phyloP scores from a whole-genome alignment of 2,797 vertebrate species.

The Poecilia picta region DNA sequence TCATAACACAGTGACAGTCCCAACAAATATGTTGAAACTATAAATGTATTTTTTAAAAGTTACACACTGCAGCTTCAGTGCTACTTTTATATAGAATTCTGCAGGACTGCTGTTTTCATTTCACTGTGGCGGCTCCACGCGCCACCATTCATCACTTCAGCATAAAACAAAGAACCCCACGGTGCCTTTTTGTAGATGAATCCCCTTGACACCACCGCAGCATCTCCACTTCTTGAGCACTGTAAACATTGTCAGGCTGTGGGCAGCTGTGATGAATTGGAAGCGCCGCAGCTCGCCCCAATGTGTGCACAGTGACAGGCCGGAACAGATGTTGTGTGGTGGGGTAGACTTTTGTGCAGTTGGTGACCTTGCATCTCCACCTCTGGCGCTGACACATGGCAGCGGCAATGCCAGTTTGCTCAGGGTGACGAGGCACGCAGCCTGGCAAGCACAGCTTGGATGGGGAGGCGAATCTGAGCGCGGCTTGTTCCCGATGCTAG shows the following conservation, averaged over 20 bases:
- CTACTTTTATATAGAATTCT: not conserved
- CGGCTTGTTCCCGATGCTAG: conserved; percentile 19
- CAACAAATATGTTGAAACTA: too few species aligned
- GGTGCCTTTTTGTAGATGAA: conserved; percentile 24
- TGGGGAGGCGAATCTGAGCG: conserved; percentile 12
- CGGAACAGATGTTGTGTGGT: conserved; percentile 29
- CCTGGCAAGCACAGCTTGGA: conserved; percentile 19
- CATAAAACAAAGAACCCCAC: conserved; percentile 28
- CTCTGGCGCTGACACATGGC: conserved; percentile 47
- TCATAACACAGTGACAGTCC: too few species aligned
- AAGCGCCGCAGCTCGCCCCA: conserved; percentile 26
- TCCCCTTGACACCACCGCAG: not conserved
- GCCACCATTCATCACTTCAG: conserved; percentile 36
- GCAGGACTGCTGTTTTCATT: not conserved
- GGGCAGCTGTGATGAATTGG: conserved; percentile 43
- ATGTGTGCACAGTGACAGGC: conserved; percentile 17
- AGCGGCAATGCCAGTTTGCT: conserved; percentile 32
- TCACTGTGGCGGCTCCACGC: conserved; percentile 2
- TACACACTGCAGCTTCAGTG: too few species aligned
- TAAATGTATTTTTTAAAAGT: too few species aligned
- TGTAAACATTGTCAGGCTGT: conserved; percentile 46
- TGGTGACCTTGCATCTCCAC: conserved; percentile 60
- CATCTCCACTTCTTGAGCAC: conserved; percentile 32
- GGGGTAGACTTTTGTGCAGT: conserved; percentile 30
- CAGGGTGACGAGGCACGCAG: conserved; percentile 30